Conservation (phyloP, 2,888 invertebrate genomes). For the Aporophyla lueneburgensis region DNA sequence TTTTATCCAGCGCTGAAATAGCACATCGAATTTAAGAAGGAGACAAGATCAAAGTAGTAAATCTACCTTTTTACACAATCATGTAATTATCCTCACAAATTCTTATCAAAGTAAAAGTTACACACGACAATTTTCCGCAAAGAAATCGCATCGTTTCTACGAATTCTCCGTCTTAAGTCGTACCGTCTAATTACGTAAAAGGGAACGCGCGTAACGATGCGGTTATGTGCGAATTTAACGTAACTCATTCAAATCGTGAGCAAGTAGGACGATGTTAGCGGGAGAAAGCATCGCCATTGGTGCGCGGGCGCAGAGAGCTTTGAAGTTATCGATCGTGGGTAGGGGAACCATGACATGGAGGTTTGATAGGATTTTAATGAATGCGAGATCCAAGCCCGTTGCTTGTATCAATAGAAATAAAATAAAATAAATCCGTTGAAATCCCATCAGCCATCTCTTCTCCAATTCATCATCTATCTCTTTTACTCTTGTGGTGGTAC, state of each 20-base stretch:
- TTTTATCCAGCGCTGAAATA: neutral
- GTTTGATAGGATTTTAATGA: neutral
- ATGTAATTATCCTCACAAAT: slow-evolving; percentile 14
- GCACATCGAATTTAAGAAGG: neutral
- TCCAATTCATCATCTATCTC: neutral
- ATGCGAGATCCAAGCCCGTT: neutral
- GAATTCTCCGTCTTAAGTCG: slow-evolving; percentile 33
- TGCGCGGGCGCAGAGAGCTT: slow-evolving; percentile 47
- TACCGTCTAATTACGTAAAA: slow-evolving; percentile 55
- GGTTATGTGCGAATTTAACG: slow-evolving; percentile 44
- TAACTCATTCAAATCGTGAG: slow-evolving; percentile 61
- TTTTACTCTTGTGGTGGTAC: neutral
- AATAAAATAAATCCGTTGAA: too few species aligned
- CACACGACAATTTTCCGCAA: slow-evolving; percentile 36
- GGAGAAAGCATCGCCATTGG: slow-evolving; percentile 60
- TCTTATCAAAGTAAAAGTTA: slow-evolving; percentile 31
- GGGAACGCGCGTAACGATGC: slow-evolving; percentile 11
- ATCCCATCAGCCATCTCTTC: too few species aligned
- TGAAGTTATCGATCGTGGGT: slow-evolving; percentile 64
- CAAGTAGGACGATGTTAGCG: slow-evolving; percentile 64
- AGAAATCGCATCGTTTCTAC: slow-evolving; percentile 44
- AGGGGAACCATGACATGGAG: slow-evolving; percentile 31
- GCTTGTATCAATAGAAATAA: too few species aligned
- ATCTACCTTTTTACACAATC: neutral
- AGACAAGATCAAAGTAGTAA: neutral